Evolutionary conservation across 2,113 vertebrate genomes (phyloP).

Genomic region (Nanger granti): DNA sequence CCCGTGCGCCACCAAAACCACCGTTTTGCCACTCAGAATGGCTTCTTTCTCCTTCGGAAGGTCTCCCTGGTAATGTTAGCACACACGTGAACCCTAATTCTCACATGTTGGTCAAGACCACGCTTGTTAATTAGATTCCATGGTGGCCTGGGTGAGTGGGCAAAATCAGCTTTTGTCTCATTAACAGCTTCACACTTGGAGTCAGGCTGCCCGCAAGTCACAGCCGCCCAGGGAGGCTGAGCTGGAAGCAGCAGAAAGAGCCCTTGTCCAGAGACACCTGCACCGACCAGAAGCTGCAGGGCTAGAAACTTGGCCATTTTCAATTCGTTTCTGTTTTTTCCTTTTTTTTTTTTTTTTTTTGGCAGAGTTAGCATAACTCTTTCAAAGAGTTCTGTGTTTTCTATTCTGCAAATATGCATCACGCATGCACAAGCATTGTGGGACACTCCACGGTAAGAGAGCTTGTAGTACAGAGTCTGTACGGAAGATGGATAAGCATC

Average conservation of each 20-base stretch:
- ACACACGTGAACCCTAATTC: not conserved
- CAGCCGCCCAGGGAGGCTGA: not conserved
- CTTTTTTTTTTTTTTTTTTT: not conserved
- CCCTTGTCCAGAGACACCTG: not conserved
- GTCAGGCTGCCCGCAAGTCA: not conserved
- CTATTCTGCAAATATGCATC: not conserved
- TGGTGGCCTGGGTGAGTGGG: not conserved
- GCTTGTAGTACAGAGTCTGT: not conserved
- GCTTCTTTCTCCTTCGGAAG: not conserved
- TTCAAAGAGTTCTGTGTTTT: not conserved
- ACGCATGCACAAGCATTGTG: not conserved
- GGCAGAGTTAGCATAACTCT: not conserved
- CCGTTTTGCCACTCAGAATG: not conserved
- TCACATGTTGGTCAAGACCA: not conserved
- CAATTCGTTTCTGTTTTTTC: not conserved
- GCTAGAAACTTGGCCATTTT: not conserved
- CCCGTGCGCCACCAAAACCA: not conserved
- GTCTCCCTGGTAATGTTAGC: not conserved
- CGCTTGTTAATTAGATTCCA: constrained; percentile 18
- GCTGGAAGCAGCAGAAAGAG: not conserved
- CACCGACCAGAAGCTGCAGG: not conserved
- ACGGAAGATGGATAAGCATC: not conserved
- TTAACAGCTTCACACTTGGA: constrained; percentile 22
- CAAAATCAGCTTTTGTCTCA: constrained; percentile 21
- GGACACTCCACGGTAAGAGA: not conserved